Evolutionary conservation across 2,888 invertebrate species (phyloP), one percentile per base, ranked within the genome.

Genomic region (Drosophila mimica): DNA sequence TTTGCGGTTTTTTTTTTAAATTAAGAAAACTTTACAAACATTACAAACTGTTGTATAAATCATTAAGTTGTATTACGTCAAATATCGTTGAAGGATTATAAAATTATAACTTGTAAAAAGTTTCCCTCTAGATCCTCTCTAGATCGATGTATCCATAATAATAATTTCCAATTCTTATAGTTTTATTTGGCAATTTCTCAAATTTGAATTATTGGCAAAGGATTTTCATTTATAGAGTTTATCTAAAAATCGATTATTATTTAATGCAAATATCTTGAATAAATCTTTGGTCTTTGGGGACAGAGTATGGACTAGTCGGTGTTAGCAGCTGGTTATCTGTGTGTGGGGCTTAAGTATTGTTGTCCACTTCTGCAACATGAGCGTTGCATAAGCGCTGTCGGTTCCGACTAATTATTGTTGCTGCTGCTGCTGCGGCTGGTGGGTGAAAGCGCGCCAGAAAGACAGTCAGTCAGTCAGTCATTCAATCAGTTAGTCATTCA

Each of bases 391-490:
- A 81, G 69, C 33, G 15, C 20, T 4, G 17, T 36, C 33, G 34
- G 13, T 52, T 52, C 34, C 53, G 40, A 38, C 58, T 81, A 81
- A 80, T 80, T 74, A 82, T 65, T n/a, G 54, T 9, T 46, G 46
- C 56, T 62, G 46, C 15, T 46, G 46, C 15, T n/a, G 40, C 9
- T 40, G 36, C 17, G 8, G 1, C 38, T 43, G 20, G 15, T 46
- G 68, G 80, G 84, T 78, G 80, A 80, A 80, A 80, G 80, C 58
- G 36, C n/a, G n/a, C 38, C 38, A 54, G 9, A 33, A 33, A 34
- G 33, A 17, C 25, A 25, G 53, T 4, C 20, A 40, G 40, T 4
- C 40, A 38, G 7, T 11, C 3, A 43, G 34, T 34, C 13, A 11
- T 0, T 40, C 7, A n/a, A n/a, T n/a, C n/a, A n/a, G n/a, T n/a